Evolutionary conservation across 2,797 vertebrate species (phyloP), one percentile per base, ranked within the genome.

Genomic region (Spinibarbus caldwelli): DNA sequence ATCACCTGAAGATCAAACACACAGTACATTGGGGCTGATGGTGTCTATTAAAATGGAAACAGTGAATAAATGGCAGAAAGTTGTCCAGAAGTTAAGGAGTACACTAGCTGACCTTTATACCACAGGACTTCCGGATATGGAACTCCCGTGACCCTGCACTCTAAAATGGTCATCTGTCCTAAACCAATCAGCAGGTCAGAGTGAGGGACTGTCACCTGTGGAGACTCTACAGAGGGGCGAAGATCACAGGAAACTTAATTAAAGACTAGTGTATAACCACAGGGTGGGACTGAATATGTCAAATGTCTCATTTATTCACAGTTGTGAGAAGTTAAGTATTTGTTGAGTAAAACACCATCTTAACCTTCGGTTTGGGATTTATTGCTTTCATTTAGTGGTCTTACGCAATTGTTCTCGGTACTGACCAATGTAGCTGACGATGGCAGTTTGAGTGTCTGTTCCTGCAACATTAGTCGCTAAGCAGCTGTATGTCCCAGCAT

Each of bases 401-500:
- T 78, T 78, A 21, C 14, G 11, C 7, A 19, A 41, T 26, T 19
- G 19, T 23, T 45, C 57, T 82, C 29, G 66, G 77, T 59, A 86
- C 96, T 95, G 89, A 96, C 98, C 96, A 0, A 96, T 95, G 41
- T 98, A 99, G 5, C 90, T 95, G 52, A 99, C 94, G 19, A 82
- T 91, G 49, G 97, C 96, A 19, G 86, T 95, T 89, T 96, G 91
- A 29, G 95, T 91, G 88, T 97, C 95, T 15, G 96, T 97, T 85
- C 98, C 98, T 15, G 97, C 98, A 78, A 91, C 89, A 86, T 97
- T 99, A 93, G 96, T 98, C 85, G 96, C 98, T 88, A 99, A 92
- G 87, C 98, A 99, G 82, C 95, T 95, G 54, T 99, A 99, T n/a
- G 93, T 72, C n/a, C 98, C 98, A 87, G 93, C 95, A 86, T 99